Evolutionary conservation across 2,888 invertebrate genomes (phyloP).

Genomic region (Tolmerus cingulatus): DNA sequence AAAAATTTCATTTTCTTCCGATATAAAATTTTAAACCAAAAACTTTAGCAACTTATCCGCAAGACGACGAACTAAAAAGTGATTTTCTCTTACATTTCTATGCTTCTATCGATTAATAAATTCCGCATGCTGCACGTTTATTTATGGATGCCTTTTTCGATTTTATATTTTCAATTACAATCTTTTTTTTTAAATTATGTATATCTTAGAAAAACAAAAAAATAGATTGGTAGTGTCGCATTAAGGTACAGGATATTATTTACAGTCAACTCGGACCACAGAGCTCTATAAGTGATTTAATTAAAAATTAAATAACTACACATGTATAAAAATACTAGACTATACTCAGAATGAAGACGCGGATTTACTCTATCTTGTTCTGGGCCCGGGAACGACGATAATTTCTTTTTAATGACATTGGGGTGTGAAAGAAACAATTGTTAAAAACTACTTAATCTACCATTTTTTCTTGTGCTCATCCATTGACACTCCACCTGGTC

Average conservation of each 20-base stretch:
- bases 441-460: slow-evolving; percentile 53
- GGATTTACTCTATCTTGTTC: background rate
- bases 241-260: slow-evolving; percentile 9
- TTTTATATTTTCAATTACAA: background rate
- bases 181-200: background rate
- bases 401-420: background rate
- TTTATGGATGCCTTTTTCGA: background rate
- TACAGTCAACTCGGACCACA: slow-evolving; percentile 7
- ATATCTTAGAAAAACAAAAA: background rate
- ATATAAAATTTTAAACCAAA: background rate
- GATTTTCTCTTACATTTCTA: background rate
- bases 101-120: background rate
- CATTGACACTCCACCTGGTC: slow-evolving; percentile 99
- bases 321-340: background rate
- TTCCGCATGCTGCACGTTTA: background rate
- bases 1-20: background rate
- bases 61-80: background rate
- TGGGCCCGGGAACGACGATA: background rate
- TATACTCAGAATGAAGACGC: background rate
- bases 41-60: background rate
- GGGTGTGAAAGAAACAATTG: slow-evolving; percentile 1
- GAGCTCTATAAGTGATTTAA: background rate
- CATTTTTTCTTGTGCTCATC: slow-evolving; percentile 99
- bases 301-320: slow-evolving; percentile 31
- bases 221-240: slow-evolving; percentile 1